Evolutionary conservation across 1,140 invertebrate species (phyloP), one percentile per base, ranked within the genome.

Genomic region (Subanguina moxae): DNA sequence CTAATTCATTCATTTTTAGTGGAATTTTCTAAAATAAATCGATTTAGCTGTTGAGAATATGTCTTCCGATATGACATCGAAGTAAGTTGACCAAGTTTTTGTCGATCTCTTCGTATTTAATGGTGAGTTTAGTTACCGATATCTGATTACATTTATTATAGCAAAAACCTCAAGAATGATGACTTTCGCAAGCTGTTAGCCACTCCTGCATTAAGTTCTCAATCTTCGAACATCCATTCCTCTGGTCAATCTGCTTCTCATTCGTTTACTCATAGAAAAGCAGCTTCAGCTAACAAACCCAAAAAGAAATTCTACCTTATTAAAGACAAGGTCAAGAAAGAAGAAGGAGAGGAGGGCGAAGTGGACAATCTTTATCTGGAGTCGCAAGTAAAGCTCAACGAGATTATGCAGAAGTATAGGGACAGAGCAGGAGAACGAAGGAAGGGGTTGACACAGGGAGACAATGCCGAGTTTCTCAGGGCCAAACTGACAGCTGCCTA

Each of bases 371-470:
- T 81, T 21, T 74, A 63, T 38, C 71, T 73, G 8, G 74, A 76
- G 57, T 78, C 76, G 0, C 62, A 79, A 15, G 70, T 67, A 5
- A 28, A 62, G n/a, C 59, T 81, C 8, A 78, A 68, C 32, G 74
- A 80, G 28, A 82, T 81, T 21, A 32, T 81, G 46, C 74, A 78
- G 32, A 80, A 76, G 28, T 82, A 82, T 64, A 64, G 80, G 28
- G 80, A 82, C 72, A 64, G 80, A n/a, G 95, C 96, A 0, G 87
- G 90, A 57, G 95, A 98, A 83, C 87, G 96, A 69, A 84, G 95
- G 72, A 94, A 97, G 78, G 92, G 92, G 0, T 87, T 63, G 19
- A 45, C 28, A 21, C 32, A 27, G 15, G 62, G 61, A 13, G 32
- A 68, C 13, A 63, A 74, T 17, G 67, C 64, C 19, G 45, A 61